Evolutionary conservation across 1,140 invertebrate genomes (phyloP), one percentile per base, ranked within the genome.

Genomic region (Cydia splendana): DNA sequence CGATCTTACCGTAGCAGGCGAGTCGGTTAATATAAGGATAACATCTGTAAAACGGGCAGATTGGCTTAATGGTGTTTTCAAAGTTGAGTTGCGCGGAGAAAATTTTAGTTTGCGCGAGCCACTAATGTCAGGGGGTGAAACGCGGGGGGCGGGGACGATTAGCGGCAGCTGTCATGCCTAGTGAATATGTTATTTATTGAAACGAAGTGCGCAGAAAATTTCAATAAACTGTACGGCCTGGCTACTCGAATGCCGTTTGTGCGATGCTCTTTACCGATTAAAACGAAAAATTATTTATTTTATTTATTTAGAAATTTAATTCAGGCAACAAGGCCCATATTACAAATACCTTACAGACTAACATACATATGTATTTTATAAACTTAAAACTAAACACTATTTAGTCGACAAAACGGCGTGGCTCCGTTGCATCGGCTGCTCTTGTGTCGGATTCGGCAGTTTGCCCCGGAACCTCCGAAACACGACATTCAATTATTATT

Each of bases 51-150:
- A 89, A 90, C 87, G 82, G 78, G 75, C 85, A 89, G 85, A 90
- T 92, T 92, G 85, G 87, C 85, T 86, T 92, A 92, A 92, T 92
- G 89, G 87, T 91, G 88, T 92, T 92, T 89, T 82, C 84, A 85
- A 91, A 92, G 87, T 92, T 91, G 76, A 92, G 87, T 92, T 91
- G 76, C 80, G 81, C 76, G 78, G 84, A 87, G 86, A 89, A 88
- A 90, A 91, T 90, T 90, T 89, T 85, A 91, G 88, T 90, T 90
- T 78, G 80, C 83, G 82, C 67, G 80, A 79, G 78, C 81, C 77
- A 85, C 84, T 88, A 88, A 87, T 84, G 83, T 78, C 78, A 78
- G 78, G 75, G 57, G 81, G 79, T 65, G 76, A 51, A 34, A 67
- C 74, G 57, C 28, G 76, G 4, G 74, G 65, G 69, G 78, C n/a